Percentiles rank a stretch among this genome's conserved stretches.
Conservation (phyloP, 2,888 invertebrate species). For the Thysanoteuthis rhombus region DNA sequence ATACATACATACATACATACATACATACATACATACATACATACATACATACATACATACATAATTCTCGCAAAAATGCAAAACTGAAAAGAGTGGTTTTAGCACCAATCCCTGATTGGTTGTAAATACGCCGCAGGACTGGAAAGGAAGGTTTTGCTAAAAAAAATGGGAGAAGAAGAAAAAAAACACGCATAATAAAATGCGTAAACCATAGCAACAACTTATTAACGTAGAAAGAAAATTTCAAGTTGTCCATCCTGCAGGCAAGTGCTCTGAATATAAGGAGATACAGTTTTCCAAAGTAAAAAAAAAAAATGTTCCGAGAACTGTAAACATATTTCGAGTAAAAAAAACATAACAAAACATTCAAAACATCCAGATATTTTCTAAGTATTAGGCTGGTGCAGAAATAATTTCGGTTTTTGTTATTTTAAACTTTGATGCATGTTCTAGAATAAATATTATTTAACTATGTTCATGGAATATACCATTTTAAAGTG, state of each 20-base stretch:
- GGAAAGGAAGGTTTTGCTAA: background rate
- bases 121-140: background rate
- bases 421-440: too few relatives aligned
- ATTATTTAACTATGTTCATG: too few relatives aligned
- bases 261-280: background rate
- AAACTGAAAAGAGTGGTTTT: background rate
- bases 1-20: background rate
- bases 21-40: background rate
- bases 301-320: background rate
- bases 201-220: background rate
- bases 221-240: background rate
- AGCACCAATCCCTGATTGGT: background rate
- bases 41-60: background rate
- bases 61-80: too few relatives aligned
- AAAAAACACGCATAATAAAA: background rate
- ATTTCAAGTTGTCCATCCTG: slow-evolving; percentile 12
- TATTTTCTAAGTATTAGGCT: too few relatives aligned
- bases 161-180: background rate
- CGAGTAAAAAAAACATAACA: background rate
- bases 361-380: background rate
- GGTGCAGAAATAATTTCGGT: too few relatives aligned
- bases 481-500: too few relatives aligned
- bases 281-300: background rate
- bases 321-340: background rate
- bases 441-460: too few relatives aligned